Evolutionary conservation across 2,113 vertebrate species (phyloP).

Genomic region (Trachemys scripta): DNA sequence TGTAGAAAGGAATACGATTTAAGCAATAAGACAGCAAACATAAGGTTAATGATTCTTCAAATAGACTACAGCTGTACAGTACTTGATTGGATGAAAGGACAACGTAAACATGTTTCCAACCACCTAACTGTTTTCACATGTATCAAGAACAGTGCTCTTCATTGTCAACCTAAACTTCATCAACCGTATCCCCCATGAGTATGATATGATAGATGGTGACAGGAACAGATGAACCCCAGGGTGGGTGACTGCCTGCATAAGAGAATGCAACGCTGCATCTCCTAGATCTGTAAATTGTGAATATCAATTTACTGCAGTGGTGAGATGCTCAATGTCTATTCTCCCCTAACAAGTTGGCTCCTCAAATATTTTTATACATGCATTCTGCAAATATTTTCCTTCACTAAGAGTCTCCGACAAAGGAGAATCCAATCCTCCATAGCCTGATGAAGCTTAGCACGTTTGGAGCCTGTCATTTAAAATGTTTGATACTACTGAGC

Average conservation of each 20-base stretch:
- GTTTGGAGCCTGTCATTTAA: neutral
- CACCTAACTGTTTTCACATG: conserved; percentile 39
- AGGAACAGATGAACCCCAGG: conserved; percentile 64
- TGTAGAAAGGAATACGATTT: neutral
- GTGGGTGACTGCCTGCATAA: conserved; percentile 43
- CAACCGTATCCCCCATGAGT: conserved; percentile 64
- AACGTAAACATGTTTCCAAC: conserved; percentile 46
- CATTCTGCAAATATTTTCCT: conserved; percentile 39
- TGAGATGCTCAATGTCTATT: conserved; percentile 28
- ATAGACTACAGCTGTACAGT: conserved; percentile 18
- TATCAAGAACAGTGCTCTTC: conserved; percentile 28
- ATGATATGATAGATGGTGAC: conserved; percentile 69
- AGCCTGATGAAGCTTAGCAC: neutral
- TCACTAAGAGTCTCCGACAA: neutral
- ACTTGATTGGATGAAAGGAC: conserved; percentile 61
- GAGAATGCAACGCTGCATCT: conserved; percentile 42
- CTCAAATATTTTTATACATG: conserved; percentile 54
- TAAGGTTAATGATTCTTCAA: conserved; percentile 66
- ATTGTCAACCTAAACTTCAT: conserved; percentile 53
- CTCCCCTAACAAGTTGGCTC: conserved; percentile 32
- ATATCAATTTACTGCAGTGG: conserved; percentile 63
- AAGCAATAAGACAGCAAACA: neutral
- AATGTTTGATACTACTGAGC: neutral
- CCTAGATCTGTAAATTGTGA: conserved; percentile 64
- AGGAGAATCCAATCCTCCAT: neutral